Conservation (phyloP, 2,113 vertebrate species). For the Cyanoramphus novaezelandiae region DNA sequence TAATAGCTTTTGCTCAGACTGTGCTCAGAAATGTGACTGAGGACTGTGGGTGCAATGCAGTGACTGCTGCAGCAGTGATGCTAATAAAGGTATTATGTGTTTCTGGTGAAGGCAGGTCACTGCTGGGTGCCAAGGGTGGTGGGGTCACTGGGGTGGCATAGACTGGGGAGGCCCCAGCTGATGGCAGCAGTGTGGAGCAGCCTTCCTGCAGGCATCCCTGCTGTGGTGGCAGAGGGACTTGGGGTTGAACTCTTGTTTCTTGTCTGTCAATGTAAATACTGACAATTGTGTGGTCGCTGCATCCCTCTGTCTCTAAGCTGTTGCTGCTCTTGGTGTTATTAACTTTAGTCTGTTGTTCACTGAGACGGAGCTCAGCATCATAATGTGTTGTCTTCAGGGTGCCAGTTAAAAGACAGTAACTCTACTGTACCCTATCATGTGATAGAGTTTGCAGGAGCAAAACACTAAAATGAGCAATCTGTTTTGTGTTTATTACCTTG, state of each 20-base stretch:
- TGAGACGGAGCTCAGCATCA: not conserved
- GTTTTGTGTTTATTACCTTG: not conserved
- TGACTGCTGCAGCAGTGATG: not conserved
- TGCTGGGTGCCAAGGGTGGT: not conserved
- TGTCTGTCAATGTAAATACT: not conserved
- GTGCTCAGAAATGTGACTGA: not conserved
- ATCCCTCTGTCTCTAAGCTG: not conserved
- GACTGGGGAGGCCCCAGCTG: not conserved
- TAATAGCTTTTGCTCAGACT: not conserved
- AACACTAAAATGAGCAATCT: not conserved
- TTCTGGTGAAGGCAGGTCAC: not conserved
- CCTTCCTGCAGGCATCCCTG: not conserved
- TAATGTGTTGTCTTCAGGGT: not conserved
- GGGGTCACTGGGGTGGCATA: not conserved
- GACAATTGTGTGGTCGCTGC: not conserved
- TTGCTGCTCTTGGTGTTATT: not conserved
- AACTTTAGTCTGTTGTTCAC: not conserved
- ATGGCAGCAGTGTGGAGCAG: not conserved
- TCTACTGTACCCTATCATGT: not conserved
- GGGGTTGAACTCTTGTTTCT: not conserved
- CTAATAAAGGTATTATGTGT: no score
- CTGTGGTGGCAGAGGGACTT: not conserved
- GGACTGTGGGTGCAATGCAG: not conserved
- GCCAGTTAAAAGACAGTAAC: not conserved
- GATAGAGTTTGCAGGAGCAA: not conserved